Evolutionary conservation across 2,113 vertebrate species (phyloP).

Genomic region (Benitochromis conjunctus): DNA sequence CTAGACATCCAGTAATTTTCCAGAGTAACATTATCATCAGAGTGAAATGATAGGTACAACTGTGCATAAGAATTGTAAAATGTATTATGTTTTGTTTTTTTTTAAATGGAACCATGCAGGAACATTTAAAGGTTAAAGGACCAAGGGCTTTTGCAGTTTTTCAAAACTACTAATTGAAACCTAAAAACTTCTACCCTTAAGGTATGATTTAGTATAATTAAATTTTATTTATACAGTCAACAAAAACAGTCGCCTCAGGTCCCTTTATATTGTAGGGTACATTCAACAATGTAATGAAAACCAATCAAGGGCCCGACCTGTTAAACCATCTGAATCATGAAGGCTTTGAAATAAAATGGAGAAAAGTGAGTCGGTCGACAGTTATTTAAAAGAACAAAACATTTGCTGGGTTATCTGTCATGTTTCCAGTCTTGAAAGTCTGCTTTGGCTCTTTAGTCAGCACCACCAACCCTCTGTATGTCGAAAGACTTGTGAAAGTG

Average conservation of each 20-base stretch:
- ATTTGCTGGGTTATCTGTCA: background rate
- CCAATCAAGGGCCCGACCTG: background rate
- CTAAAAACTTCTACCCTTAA: no score
- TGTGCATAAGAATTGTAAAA: background rate
- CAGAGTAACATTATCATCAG: background rate
- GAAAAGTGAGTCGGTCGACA: background rate
- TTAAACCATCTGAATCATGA: background rate
- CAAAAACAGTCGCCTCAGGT: background rate
- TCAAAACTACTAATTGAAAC: no score
- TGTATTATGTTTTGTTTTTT: background rate
- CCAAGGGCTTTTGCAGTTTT: background rate
- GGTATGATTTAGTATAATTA: background rate
- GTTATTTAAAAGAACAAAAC: background rate
- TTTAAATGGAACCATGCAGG: background rate
- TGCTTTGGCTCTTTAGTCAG: background rate
- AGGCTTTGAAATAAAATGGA: background rate
- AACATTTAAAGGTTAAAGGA: background rate
- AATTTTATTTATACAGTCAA: background rate
- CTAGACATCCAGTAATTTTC: background rate
- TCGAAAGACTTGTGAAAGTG: background rate
- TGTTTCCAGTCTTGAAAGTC: background rate
- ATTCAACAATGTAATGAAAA: background rate
- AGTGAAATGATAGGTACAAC: background rate
- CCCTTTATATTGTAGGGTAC: background rate
- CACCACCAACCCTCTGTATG: background rate